A percentile compares a stretch with the other conserved stretches of the same genome.
Evolutionary conservation across 2,113 vertebrate species (phyloP).

Genomic region (Alexandromys fortis): DNA sequence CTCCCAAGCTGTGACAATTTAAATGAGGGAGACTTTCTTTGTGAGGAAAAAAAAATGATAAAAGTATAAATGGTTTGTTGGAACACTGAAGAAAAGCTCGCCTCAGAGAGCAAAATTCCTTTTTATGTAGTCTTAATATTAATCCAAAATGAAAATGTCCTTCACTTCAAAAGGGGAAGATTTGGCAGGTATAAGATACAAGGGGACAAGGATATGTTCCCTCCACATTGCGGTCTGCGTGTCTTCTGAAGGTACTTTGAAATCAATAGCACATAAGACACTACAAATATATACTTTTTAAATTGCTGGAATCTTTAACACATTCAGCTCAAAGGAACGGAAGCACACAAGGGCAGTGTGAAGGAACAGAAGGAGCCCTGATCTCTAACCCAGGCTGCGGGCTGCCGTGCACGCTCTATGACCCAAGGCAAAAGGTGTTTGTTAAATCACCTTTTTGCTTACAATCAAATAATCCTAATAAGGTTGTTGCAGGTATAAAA

Average conservation of each 20-base stretch:
- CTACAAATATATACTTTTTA: constrained; percentile 38
- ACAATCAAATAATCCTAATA: background rate
- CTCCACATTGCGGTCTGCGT: background rate
- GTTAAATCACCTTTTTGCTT: background rate
- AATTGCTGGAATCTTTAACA: constrained; percentile 53
- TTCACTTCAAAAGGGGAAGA: constrained; percentile 68
- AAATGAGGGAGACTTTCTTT: constrained; percentile 83
- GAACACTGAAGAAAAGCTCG: constrained; percentile 81
- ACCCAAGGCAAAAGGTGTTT: background rate
- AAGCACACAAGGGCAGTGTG: background rate
- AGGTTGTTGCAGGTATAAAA: background rate
- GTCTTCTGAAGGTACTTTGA: constrained; percentile 48
- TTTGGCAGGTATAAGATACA: constrained; percentile 68
- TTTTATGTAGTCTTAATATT: constrained; percentile 81
- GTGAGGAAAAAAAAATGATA: constrained; percentile 72
- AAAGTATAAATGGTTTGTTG: constrained; percentile 84
- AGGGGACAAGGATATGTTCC: background rate
- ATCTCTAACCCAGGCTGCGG: background rate
- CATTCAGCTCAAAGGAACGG: background rate
- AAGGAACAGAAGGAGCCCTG: background rate
- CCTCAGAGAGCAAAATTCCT: constrained; percentile 72
- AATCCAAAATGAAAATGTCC: constrained; percentile 78
- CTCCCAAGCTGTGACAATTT: constrained; percentile 85
- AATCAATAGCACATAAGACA: constrained; percentile 49
- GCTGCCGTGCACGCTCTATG: fast-evolving